Conservation (phyloP, 2,888 invertebrate species). For the Nemotelus nigrinus region DNA sequence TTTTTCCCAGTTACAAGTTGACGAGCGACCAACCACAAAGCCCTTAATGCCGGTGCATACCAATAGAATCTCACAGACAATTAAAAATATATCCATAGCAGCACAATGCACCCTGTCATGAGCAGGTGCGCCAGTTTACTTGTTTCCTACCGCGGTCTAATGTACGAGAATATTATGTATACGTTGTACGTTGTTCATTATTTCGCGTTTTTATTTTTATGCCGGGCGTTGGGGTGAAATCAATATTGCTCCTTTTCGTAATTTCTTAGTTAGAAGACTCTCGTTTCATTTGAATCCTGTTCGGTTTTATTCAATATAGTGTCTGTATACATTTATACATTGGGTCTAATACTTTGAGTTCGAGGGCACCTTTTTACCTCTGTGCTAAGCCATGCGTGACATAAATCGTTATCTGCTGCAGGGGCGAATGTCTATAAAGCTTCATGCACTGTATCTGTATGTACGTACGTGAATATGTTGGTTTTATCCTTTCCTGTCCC, state of each 20-base stretch:
- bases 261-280: slow-evolving; percentile 17
- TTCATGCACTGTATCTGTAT: background rate
- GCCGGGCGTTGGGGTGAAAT: slow-evolving; percentile 41
- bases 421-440: slow-evolving; percentile 47
- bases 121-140: slow-evolving; percentile 41
- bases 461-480: background rate
- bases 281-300: slow-evolving; percentile 16
- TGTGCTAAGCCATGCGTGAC: slow-evolving; percentile 49
- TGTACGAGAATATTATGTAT: background rate
- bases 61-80: too few relatives aligned
- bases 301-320: slow-evolving; percentile 1
- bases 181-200: slow-evolving; percentile 26
- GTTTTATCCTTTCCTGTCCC: slow-evolving; percentile 18
- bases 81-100: too few relatives aligned
- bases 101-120: slow-evolving; percentile 2
- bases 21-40: too few relatives aligned
- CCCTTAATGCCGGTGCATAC: too few relatives aligned
- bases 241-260: slow-evolving; percentile 44
- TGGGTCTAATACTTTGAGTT: slow-evolving; percentile 41
- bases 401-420: slow-evolving; percentile 47
- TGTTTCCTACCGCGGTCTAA: slow-evolving; percentile 21
- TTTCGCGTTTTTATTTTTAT: slow-evolving; percentile 29
- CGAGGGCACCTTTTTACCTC: slow-evolving; percentile 46
- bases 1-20: too few relatives aligned
- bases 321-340: slow-evolving; percentile 3